Base-by-base conservation (phyloP, 1,140 invertebrate species). In the Drosophila bifasciata region DNA sequence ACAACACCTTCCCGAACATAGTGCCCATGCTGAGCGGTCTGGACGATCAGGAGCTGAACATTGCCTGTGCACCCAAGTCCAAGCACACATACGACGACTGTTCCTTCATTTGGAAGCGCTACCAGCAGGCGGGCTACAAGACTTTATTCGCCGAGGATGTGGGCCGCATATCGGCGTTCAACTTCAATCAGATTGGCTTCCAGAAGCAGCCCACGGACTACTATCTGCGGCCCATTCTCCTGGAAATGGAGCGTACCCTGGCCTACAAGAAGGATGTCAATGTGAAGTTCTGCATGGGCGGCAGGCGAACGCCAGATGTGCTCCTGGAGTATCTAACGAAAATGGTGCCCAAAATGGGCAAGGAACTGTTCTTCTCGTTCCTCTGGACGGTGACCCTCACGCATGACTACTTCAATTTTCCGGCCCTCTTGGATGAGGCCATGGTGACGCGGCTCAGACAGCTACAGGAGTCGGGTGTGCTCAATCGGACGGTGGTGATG, bases 1-100 rank as follows among this genome's bases (percentile, higher is more conserved):
- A 96, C 78, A 97, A 97, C 80, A 97, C 96, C 0, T 97, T 95
- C 85, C 96, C 96, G 0, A 97, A 98, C 90, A 73, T 97, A 25
- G 93, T 96, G 0, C 94, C 96, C 0, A 92, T 96, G 7, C 88
- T 97, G 0, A 94, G 94, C 1, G 96, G 96, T 0, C 78, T 94
- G 15, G 93, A 91, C 36, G 93, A 93, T 16, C 90, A 92, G 1
- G 95, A 95, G 71, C 72, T 97, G 23, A 92, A 92, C 52, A 91
- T 92, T n/a, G 91, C 89, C 0, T 96, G 95, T 72, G 94, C 94
- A 92, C 64, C 76, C 1, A 21, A 43, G 7, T 61, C 76, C 0
- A 74, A 88, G 5, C 46, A 40, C 9, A 89, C 92, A 8, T 96
- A 94, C 67, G 95, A 96, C 77, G 76, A 63, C 21, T 97, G 96